Percentiles rank a stretch among this genome's conserved stretches.
Evolutionary conservation across 2,888 invertebrate species (phyloP).

Genomic region (Homarus gammarus): DNA sequence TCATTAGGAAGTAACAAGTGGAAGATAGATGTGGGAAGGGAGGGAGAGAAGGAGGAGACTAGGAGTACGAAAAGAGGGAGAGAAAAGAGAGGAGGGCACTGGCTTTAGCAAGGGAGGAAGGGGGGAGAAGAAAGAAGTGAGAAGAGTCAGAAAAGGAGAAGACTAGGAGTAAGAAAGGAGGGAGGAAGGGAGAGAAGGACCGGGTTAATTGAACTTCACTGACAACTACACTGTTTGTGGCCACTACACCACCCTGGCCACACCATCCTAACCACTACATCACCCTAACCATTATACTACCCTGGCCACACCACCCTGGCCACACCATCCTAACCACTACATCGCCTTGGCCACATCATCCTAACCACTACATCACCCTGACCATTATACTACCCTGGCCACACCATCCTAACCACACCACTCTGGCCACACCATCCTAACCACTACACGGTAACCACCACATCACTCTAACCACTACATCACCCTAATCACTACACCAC

Average conservation of each 20-base stretch:
- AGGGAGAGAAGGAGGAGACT: neutral
- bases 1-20: conserved; percentile 66
- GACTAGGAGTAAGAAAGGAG: neutral
- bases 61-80: neutral
- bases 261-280: neutral
- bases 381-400: neutral
- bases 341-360: neutral
- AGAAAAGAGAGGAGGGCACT: neutral
- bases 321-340: neutral
- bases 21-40: conserved; percentile 39
- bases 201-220: neutral
- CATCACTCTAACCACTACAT: neutral
- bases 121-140: no score
- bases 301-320: neutral
- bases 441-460: neutral
- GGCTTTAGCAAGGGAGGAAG: neutral
- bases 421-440: neutral
- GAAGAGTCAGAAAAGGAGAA: neutral
- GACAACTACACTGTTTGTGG: neutral
- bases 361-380: neutral
- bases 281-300: neutral
- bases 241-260: neutral
- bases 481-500: neutral
- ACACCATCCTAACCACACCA: neutral
- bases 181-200: no score